Percentiles rank a stretch among this genome's conserved stretches.
Conservation (phyloP, 2,113 vertebrate genomes). For the crab-eating macaque (Macaca fascicularis) region DNA sequence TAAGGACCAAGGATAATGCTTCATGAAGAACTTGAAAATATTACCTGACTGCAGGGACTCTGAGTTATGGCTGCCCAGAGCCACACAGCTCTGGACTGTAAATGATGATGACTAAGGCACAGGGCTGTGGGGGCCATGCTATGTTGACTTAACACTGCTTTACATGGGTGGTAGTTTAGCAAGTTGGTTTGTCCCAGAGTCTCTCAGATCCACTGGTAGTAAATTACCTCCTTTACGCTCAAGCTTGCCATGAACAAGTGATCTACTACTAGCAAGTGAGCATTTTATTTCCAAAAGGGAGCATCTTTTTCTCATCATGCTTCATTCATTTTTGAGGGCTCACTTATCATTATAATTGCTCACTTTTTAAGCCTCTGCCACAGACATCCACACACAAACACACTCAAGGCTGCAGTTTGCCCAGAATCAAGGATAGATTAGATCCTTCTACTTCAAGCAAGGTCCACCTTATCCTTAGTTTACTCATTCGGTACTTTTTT, state of each 20-base stretch:
- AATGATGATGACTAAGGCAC: neutral
- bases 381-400: neutral
- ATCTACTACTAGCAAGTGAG: constrained; percentile 45
- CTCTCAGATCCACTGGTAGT: neutral
- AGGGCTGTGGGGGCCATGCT: neutral
- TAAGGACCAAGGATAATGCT: neutral
- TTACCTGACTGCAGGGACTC: neutral
- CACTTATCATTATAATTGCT: constrained; percentile 50
- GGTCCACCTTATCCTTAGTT: neutral
- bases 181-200: constrained; percentile 18
- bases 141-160: constrained; percentile 19
- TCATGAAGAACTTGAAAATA: constrained; percentile 30
- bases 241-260: constrained; percentile 34
- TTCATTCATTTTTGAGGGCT: constrained; percentile 56
- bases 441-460: neutral
- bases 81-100: neutral
- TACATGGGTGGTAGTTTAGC: neutral
- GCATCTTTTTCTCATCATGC: constrained; percentile 55
- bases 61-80: constrained; percentile 12
- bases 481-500: neutral
- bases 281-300: constrained; percentile 43
- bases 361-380: constrained; percentile 43
- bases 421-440: neutral
- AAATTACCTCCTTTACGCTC: constrained; percentile 21
- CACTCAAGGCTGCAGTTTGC: neutral